Conservation (phyloP, 2,113 vertebrate species). For the Paralichthys olivaceus region DNA sequence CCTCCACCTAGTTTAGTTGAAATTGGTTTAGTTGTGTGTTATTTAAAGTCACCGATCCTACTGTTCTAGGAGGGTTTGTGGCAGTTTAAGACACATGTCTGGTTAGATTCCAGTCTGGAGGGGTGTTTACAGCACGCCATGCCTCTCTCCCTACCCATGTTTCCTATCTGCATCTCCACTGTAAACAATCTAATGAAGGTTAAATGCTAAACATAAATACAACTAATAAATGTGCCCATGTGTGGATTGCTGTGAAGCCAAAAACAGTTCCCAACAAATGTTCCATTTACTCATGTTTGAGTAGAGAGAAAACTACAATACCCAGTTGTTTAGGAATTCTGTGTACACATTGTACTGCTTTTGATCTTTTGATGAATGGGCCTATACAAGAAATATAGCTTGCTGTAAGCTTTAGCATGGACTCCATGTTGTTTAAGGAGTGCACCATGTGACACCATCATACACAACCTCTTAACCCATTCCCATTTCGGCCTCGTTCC, state of each 20-base stretch:
- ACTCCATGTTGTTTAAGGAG: background rate
- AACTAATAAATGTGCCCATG: background rate
- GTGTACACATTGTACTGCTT: background rate
- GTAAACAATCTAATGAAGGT: background rate
- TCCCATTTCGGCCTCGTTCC: conserved; percentile 18
- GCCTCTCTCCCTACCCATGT: background rate
- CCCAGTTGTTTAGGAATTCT: background rate
- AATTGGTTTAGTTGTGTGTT: background rate
- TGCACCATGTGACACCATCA: conserved; percentile 6
- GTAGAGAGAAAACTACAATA: background rate
- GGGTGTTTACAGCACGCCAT: background rate
- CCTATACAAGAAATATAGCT: background rate
- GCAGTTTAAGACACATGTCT: background rate
- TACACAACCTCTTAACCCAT: conserved; percentile 22
- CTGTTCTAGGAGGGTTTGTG: background rate
- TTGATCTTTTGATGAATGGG: background rate
- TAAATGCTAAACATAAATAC: background rate
- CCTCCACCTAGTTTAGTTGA: too few species aligned
- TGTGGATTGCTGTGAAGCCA: background rate
- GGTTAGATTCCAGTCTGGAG: background rate
- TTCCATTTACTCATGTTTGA: background rate
- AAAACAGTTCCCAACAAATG: background rate
- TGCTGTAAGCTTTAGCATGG: background rate
- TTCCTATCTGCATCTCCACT: background rate
- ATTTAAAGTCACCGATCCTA: background rate